phyloP scores from a whole-genome alignment of 2,888 invertebrate genomes.

The Mimas tiliae region DNA sequence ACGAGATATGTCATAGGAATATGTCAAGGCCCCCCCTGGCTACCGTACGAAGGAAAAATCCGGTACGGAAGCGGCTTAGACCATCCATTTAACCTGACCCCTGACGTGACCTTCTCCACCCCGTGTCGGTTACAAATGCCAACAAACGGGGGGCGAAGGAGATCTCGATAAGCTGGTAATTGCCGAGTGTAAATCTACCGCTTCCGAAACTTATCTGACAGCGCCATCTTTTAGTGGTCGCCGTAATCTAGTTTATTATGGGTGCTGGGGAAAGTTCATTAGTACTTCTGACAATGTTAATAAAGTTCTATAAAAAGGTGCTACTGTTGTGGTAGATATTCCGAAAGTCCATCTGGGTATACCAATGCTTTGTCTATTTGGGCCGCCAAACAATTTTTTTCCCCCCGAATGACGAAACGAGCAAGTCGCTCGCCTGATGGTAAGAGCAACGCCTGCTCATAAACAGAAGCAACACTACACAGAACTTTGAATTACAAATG shows the following conservation, averaged over 20 bases:
- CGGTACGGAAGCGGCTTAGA: constrained; percentile 36
- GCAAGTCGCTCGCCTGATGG: too few relatives aligned
- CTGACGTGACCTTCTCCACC: constrained; percentile 7
- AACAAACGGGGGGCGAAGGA: constrained; percentile 17
- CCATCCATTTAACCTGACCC: constrained; percentile 32
- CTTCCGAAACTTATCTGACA: constrained; percentile 48
- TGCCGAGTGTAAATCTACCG: constrained; percentile 46
- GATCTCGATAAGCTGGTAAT: constrained; percentile 39
- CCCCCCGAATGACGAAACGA: too few relatives aligned
- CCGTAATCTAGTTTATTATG: constrained; percentile 42
- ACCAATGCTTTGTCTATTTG: too few relatives aligned
- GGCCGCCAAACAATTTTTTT: too few relatives aligned
- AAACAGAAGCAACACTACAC: too few relatives aligned
- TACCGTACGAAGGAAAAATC: constrained; percentile 6
- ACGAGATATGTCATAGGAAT: too few relatives aligned
- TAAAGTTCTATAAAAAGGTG: too few relatives aligned
- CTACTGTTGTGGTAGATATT: too few relatives aligned
- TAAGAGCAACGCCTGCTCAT: too few relatives aligned
- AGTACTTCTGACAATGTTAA: neutral
- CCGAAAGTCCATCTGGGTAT: too few relatives aligned
- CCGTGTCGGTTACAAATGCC: neutral
- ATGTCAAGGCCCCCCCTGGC: too few relatives aligned
- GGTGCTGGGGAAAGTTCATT: neutral
- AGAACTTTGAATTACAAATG: too few relatives aligned
- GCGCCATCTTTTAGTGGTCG: constrained; percentile 43